Evolutionary conservation across 2,888 invertebrate genomes (phyloP).

Genomic region (Dryococelus australis): DNA sequence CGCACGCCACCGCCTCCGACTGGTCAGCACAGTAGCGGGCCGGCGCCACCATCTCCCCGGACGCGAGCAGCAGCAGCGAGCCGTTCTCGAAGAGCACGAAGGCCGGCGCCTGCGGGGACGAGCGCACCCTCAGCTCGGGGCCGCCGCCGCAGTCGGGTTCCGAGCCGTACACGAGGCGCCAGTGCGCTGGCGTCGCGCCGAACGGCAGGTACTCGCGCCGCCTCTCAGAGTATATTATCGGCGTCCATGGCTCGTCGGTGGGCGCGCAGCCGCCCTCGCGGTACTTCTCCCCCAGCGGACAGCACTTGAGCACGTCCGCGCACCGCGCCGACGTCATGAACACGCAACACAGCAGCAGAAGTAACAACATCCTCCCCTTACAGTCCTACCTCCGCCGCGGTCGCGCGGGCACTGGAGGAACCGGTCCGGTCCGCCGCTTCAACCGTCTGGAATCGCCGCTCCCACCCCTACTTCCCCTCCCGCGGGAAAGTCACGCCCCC

Average conservation of each 20-base stretch:
- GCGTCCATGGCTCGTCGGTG: constrained; percentile 61
- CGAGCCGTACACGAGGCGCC: constrained; percentile 57
- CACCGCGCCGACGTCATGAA: background rate
- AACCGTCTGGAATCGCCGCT: background rate
- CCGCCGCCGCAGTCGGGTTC: constrained; percentile 60
- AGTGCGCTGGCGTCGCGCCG: constrained; percentile 60
- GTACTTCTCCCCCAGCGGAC: constrained; percentile 31
- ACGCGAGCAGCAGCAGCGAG: constrained; percentile 65
- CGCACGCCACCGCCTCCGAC: constrained; percentile 70
- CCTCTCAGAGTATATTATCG: constrained; percentile 66
- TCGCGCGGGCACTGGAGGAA: constrained; percentile 19
- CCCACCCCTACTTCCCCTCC: background rate
- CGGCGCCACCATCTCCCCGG: constrained; percentile 61
- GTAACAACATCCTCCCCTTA: constrained; percentile 26
- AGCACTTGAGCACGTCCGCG: constrained; percentile 51
- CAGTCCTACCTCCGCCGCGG: constrained; percentile 22
- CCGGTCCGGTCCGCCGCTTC: background rate
- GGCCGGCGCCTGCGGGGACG: constrained; percentile 35
- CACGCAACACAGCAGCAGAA: constrained; percentile 25
- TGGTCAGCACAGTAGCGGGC: constrained; percentile 74
- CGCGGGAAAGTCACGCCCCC: background rate
- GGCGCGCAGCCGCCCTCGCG: constrained; percentile 50
- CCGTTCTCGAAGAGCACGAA: constrained; percentile 73
- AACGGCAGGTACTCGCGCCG: constrained; percentile 56
- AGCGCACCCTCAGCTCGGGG: background rate